Percentiles rank a stretch among this genome's conserved stretches.
Evolutionary conservation across 1,140 invertebrate genomes (phyloP).

Genomic region (Listronotus oregonensis): DNA sequence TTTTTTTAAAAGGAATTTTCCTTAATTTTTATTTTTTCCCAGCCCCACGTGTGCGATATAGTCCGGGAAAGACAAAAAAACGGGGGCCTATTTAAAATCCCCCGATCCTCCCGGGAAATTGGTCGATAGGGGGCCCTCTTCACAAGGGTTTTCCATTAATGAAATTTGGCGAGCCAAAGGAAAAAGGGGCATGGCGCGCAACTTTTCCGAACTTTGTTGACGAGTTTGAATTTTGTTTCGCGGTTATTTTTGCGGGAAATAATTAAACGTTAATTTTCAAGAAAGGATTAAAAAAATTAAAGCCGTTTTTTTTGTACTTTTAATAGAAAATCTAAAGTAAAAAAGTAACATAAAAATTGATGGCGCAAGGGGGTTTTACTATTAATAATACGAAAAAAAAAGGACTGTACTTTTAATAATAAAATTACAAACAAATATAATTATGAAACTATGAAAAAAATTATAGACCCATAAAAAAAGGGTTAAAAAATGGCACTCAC

Average conservation of each 20-base stretch:
- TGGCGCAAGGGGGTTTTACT: no score
- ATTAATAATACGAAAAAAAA: no score
- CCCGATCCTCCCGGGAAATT: conserved; percentile 24
- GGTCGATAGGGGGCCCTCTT: conserved; percentile 25
- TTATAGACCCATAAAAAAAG: no score
- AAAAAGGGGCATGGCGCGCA: conserved; percentile 27
- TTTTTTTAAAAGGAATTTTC: background rate
- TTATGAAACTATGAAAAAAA: no score
- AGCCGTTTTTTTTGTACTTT: no score
- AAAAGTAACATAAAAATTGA: no score
- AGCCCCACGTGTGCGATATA: conserved; percentile 29
- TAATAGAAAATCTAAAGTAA: no score
- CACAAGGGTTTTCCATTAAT: conserved; percentile 7
- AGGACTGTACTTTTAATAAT: no score
- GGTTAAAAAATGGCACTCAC: no score
- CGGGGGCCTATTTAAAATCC: conserved; percentile 2
- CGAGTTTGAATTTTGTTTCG: conserved; percentile 16
- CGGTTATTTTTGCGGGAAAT: background rate
- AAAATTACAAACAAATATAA: no score
- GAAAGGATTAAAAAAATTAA: background rate
- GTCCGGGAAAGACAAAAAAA: background rate
- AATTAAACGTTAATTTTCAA: background rate
- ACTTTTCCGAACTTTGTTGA: conserved; percentile 31
- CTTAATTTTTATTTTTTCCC: background rate
- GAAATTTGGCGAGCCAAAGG: conserved; percentile 27